Base-by-base conservation (phyloP, 2,888 invertebrate genomes). In the Polyommatus icarus region DNA sequence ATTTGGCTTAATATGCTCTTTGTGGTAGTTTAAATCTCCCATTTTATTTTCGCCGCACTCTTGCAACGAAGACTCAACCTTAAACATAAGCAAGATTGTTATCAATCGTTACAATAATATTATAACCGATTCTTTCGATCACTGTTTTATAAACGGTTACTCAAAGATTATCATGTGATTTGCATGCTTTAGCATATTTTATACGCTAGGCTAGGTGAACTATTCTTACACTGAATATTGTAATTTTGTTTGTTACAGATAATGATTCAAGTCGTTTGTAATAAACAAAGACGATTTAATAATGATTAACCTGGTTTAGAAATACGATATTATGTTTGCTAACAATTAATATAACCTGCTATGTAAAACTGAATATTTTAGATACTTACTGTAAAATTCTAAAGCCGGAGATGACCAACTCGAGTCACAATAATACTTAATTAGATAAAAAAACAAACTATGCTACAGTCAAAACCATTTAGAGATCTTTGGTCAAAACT, bases 251-350 rank as follows among this genome's bases (percentile, higher is more conserved):
- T 73, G 73, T 50, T 50, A 24, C 20, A 46, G 46, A 73, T 50
- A 50, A 73, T 73, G 24, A 73, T 50, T 73, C 50, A 36, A 54
- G 15, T 71, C 67, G n/a, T 20, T 78, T n/a, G 15, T n/a, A 46
- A 3, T 50, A 32, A 71, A 67, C 50, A 61, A 67, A 73, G 77
- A n/a, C 24, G 61, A 61, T 46, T 77, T 15, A 73, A 24, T 20
- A 61, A 77, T 40, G 24, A 40, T 50, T 61, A 36, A 71, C 57
- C 61, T 61, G 18, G 61, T 54, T 76, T 75, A 76, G 10, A 72
- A 54, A 54, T 54, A 18, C 5, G 18, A 73, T 71, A 71, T 75
- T 71, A 71, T 75, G 71, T 76, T 72, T 72, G 36, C 46, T 20
- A 20, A 72, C 46, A 40, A n/a, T 24, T 24, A 24, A 18, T 20